Conservation (phyloP, 2,113 vertebrate genomes). For the Ammodytes dubius region DNA sequence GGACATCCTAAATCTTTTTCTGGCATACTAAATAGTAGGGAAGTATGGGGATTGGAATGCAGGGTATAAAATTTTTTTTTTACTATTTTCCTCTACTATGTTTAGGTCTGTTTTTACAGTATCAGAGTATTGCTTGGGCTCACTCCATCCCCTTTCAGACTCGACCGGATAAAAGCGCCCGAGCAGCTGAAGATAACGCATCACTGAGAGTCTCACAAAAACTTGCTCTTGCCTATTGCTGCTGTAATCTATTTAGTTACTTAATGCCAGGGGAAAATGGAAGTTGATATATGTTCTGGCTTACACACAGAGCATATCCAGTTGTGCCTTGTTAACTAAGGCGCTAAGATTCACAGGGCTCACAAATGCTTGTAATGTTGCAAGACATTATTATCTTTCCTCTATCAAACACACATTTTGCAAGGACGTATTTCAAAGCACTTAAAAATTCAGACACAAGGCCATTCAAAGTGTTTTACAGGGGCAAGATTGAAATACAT, state of each 20-base stretch:
- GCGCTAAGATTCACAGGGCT: background rate
- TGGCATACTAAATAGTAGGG: no score
- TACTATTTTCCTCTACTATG: constrained; percentile 21
- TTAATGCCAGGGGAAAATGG: constrained; percentile 62
- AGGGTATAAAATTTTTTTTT: no score
- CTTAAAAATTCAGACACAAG: background rate
- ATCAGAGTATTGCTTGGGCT: constrained; percentile 17
- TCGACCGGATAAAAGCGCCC: constrained; percentile 56
- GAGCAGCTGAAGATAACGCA: constrained; percentile 69
- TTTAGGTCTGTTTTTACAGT: constrained; percentile 49
- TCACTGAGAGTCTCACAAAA: constrained; percentile 48
- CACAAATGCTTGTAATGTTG: background rate
- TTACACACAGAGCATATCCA: constrained; percentile 39
- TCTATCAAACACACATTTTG: background rate
- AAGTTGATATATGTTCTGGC: constrained; percentile 65
- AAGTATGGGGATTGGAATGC: no score
- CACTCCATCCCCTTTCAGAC: constrained; percentile 30
- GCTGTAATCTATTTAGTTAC: constrained; percentile 72
- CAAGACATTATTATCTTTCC: background rate
- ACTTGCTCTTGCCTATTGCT: constrained; percentile 53
- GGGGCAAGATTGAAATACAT: no score
- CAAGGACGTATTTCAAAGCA: background rate
- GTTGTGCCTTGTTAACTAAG: constrained; percentile 43
- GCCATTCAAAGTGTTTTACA: no score
- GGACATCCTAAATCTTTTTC: no score